These are phyloP conservation scores for Rhinichthys osculus DNA, from an alignment of 2,797 vertebrate genomes.

Conservation along the genomic window DNA sequence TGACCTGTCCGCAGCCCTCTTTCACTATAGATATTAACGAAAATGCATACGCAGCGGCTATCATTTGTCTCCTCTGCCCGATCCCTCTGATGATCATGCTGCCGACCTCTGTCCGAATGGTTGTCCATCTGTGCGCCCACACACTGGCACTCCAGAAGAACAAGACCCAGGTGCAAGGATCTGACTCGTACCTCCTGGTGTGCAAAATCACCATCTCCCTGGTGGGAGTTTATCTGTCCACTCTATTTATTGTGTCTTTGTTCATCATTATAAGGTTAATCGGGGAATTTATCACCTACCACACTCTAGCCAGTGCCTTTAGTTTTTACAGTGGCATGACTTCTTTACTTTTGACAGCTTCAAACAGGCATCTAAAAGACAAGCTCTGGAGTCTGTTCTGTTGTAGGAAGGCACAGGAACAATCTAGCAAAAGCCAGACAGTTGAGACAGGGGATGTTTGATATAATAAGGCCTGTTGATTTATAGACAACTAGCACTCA, in stretches of 20 bases:
- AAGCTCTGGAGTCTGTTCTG: slow-evolving; percentile 53
- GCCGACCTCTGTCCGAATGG: slow-evolving; percentile 57
- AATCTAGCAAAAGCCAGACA: slow-evolving; percentile 27
- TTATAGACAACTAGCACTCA: background rate
- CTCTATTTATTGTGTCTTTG: slow-evolving; percentile 36
- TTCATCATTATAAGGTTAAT: slow-evolving; percentile 27
- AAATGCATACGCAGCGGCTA: slow-evolving; percentile 16
- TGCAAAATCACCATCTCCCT: slow-evolving; percentile 60
- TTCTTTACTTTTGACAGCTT: slow-evolving; percentile 55
- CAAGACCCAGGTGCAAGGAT: slow-evolving; percentile 52
- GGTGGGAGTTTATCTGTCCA: slow-evolving; percentile 58
- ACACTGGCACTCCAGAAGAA: slow-evolving; percentile 55
- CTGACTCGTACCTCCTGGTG: slow-evolving; percentile 61
- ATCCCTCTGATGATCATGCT: slow-evolving; percentile 61
- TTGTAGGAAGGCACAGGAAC: slow-evolving; percentile 32
- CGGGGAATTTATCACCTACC: background rate
- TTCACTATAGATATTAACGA: slow-evolving; percentile 24
- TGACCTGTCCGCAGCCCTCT: background rate
- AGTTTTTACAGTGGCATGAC: slow-evolving; percentile 54
- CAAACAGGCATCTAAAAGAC: slow-evolving; percentile 60
- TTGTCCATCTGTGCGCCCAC: slow-evolving; percentile 59
- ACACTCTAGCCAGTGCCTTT: slow-evolving; percentile 37
- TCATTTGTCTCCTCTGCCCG: slow-evolving; percentile 48
- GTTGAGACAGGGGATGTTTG: slow-evolving; percentile 24
- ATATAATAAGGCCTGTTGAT: background rate